Conservation (phyloP, 2,888 invertebrate species). For the Ornithoptera alexandrae region DNA sequence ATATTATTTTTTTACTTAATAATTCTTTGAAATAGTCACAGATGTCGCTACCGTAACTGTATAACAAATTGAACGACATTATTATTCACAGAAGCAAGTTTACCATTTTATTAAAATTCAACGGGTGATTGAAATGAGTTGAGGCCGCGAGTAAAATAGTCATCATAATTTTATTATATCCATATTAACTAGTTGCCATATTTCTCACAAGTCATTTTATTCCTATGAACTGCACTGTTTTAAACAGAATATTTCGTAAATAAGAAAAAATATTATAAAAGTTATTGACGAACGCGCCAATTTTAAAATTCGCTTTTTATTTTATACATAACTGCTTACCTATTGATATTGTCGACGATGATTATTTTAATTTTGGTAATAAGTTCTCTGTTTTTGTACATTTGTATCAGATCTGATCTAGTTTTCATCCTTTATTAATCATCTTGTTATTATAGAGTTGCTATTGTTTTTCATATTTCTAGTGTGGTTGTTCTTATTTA, state of each 20-base stretch:
- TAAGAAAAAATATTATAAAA: neutral
- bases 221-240: neutral
- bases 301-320: no score
- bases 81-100: slow-evolving; percentile 40
- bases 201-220: neutral
- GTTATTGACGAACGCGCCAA: neutral
- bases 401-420: no score
- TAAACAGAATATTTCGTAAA: neutral
- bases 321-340: no score
- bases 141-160: slow-evolving; percentile 37
- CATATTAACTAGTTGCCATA: slow-evolving; percentile 1
- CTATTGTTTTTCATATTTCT: no score
- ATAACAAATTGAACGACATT: slow-evolving; percentile 28
- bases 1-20: neutral
- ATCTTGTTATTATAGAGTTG: no score
- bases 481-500: no score
- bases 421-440: no score
- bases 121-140: slow-evolving; percentile 37
- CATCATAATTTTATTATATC: slow-evolving; percentile 19
- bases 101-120: slow-evolving; percentile 42
- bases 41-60: slow-evolving; percentile 1
- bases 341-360: no score
- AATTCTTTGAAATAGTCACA: neutral
- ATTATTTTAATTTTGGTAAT: no score
- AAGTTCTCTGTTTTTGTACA: no score